Evolutionary conservation across 2,113 vertebrate species (phyloP), one percentile per base, ranked within the genome.

Genomic region (Corythoichthys haematopterus): DNA sequence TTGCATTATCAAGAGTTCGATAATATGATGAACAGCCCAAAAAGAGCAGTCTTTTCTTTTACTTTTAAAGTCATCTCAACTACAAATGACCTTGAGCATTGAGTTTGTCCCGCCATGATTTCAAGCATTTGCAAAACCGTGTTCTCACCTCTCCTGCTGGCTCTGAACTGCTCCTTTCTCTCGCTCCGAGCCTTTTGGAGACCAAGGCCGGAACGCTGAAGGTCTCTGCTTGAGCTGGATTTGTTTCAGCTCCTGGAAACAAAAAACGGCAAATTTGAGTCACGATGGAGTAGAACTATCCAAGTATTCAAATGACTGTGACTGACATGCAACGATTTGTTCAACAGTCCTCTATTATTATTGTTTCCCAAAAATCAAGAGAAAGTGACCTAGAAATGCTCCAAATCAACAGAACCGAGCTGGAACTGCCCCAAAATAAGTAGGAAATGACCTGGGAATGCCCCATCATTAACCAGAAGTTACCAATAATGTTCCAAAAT

Each of bases 181-280:
- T 79, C 82, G 88, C 50, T 89, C 88, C 60, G 71, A 67, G 10
- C 76, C 77, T 84, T 90, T 88, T 20, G 91, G 87, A 66, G 89
- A 91, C 91, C 91, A 92, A 55, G 91, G 91, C 10, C 91, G 90
- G 83, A 92, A 92, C 68, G 91, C 91, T 4, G 91, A 92, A 58
- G 89, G 86, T 58, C 91, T 89, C 79, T 90, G 91, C 74, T 91
- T 90, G 53, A 91, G 72, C 45, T 91, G 91, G 72, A 87, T 82
- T 76, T 85, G 85, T 78, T 91, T 91, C 60, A 90, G 83, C 68
- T 91, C 88, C 89, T 91, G 69, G 50, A 81, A 63, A 76, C 66
- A 43, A 38, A 72, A 43, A 67, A 78, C 58, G 78, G 70, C 61
- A 77, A 69, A 40, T 13, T 55, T 57, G 12, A 12, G 65, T 70